Base-by-base conservation (phyloP, 2,888 invertebrate species). In the Platynereis dumerilii region DNA sequence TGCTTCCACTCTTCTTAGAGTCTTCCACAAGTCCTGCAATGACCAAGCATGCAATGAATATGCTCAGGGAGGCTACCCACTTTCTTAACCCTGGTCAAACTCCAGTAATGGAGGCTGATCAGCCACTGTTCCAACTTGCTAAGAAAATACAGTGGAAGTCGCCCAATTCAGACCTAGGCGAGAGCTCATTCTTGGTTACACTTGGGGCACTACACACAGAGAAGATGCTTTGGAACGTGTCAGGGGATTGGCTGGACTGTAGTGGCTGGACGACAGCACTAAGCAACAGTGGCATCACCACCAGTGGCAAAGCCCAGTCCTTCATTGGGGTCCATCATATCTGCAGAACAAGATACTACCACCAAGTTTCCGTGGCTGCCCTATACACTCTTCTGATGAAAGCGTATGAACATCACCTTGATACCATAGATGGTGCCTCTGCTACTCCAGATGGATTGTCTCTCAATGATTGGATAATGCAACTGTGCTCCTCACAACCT, bases 191-290 rank as follows among this genome's bases (percentile, higher is more conserved):
- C 53, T 27, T 64, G 53, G 59, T 64, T 7, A 64, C 26, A n/a
- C 29, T 64, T 2, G 58, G 64, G 15, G 27, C 64, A 12, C 34
- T 60, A 62, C 60, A 65, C n/a, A 65, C 65, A 65, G 61, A 64
- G 27, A 65, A 63, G 42, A 64, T 65, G 65, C 44, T 64, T 12
- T 65, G 60, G 65, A 62, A 27, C 29, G 42, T 65, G 42, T 64
- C 61, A 17, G 65, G 60, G 2, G 48, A 62, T 63, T 65, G 65
- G 65, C 45, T 65, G 7, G 65, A 65, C 29, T 29, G 60, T 29
- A 64, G 61, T 65, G 65, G 65, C 15, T 65, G 65, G 65, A 65
- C 65, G 17, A 64, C 60, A 29, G 56, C 45, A 12, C 34, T 64
- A 15, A 64, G 29, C 22, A 55, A 65, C 24, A 64, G 61, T 64